Conservation (phyloP, 2,888 invertebrate species). For the Cataglyphis cursor region DNA sequence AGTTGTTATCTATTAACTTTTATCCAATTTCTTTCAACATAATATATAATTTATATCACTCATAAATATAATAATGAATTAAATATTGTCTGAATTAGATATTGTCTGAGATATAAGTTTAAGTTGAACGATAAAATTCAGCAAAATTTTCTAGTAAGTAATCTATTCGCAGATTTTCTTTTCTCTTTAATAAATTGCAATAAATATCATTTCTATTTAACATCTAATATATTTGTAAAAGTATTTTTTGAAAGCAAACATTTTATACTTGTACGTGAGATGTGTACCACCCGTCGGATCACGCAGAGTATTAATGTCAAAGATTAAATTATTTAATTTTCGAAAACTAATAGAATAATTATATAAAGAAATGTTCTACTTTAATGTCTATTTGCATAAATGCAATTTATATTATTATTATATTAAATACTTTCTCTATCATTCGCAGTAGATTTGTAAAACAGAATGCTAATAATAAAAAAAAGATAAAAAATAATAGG, state of each 20-base stretch:
- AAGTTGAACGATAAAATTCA: neutral
- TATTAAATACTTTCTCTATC: neutral
- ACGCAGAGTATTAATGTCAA: neutral
- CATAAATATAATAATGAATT: neutral
- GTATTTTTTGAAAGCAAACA: neutral
- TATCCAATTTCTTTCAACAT: neutral
- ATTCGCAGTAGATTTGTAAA: neutral
- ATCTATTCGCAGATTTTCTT: neutral
- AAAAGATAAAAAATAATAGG: neutral
- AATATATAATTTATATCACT: neutral
- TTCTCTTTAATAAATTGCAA: neutral
- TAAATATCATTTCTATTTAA: neutral
- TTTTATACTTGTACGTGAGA: neutral
- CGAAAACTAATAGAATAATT: neutral
- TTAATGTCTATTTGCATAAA: neutral
- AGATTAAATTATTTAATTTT: neutral
- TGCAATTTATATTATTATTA: neutral
- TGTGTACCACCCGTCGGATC: slow-evolving; percentile 23
- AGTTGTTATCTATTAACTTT: neutral
- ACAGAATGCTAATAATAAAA: neutral
- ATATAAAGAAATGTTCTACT: neutral
- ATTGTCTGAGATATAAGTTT: neutral
- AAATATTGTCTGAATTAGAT: neutral
- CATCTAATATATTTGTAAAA: neutral
- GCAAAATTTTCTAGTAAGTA: neutral